Evolutionary conservation across 2,797 vertebrate genomes (phyloP), one percentile per base, ranked within the genome.

Genomic region (Mormyrus hasselquistii): DNA sequence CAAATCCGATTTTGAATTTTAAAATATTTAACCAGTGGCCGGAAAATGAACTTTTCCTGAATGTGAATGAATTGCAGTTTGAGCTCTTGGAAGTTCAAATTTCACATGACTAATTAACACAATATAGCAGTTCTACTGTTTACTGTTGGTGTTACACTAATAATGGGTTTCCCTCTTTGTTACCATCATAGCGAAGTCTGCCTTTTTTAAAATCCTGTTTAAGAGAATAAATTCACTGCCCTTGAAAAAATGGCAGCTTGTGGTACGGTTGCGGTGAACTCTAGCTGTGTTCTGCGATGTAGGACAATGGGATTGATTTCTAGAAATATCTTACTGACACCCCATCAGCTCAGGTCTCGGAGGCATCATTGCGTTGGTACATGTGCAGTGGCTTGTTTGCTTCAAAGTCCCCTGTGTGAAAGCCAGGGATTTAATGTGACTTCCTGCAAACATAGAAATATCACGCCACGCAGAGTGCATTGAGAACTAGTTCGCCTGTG

Each of bases 281-380:
- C 34, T 85, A 87, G 90, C 90, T 89, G 73, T 83, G 83, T 10
- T 52, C 87, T 79, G 73, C 92, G 92, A 92, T 92, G 92, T 88
- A 88, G 92, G 95, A 94, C 89, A 87, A 93, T 91, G 12, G 59
- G 49, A 96, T 95, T 47, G 94, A 95, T 91, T 90, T 94, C 94
- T 93, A 91, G 90, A 91, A 93, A 89, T 92, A 91, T 91, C 90
- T 92, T 91, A 84, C 90, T 94, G 95, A 92, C 93, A 93, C 91
- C 90, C 93, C 92, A 94, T 94, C 93, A 93, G 83, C 47, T 88
- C 52, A 79, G 87, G 92, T 91, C 91, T 91, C 91, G 55, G 91
- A 87, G 90, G 69, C 86, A 92, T 84, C 89, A 69, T 88, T 90
- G 86, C 89, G 79, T 50, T 87, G 85, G 50, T 2, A 49, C 57